Evolutionary conservation across 2,113 vertebrate species (phyloP).

Genomic region (Hypomesus transpacificus): DNA sequence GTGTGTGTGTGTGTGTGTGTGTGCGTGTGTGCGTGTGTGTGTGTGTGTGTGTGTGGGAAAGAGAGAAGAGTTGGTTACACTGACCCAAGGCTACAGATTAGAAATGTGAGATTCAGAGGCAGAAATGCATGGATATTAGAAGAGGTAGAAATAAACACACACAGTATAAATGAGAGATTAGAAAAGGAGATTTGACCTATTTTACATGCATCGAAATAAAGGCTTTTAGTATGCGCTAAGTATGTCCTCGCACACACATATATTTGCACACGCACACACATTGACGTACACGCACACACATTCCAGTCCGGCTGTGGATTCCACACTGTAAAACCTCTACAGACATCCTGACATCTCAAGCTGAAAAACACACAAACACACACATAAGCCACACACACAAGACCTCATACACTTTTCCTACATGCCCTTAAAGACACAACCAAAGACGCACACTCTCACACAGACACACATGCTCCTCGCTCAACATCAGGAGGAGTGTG

Average conservation of each 20-base stretch:
- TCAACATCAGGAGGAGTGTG: neutral
- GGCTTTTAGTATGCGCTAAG: too few relatives aligned
- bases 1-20: neutral
- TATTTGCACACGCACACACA: constrained; percentile 11
- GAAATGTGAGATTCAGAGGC: neutral
- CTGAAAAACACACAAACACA: neutral
- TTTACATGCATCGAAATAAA: neutral
- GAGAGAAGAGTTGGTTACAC: neutral
- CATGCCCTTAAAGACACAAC: neutral
- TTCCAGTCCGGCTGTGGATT: constrained; percentile 34
- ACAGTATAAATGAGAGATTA: neutral
- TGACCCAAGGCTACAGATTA: neutral
- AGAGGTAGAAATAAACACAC: neutral
- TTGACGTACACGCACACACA: constrained; percentile 2
- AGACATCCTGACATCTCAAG: constrained; percentile 21
- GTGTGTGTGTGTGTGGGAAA: constrained; percentile 3
- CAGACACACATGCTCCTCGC: constrained; percentile 8
- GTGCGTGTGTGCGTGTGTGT: constrained; percentile 2
- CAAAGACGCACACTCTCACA: constrained; percentile 12
- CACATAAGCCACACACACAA: neutral
- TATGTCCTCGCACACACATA: constrained; percentile 20
- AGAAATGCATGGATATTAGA: neutral
- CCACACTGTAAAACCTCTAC: constrained; percentile 25
- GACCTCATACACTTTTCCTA: neutral
- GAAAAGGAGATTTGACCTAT: neutral